Conservation (phyloP, 2,888 invertebrate species). For the Ferrisia virgata region DNA sequence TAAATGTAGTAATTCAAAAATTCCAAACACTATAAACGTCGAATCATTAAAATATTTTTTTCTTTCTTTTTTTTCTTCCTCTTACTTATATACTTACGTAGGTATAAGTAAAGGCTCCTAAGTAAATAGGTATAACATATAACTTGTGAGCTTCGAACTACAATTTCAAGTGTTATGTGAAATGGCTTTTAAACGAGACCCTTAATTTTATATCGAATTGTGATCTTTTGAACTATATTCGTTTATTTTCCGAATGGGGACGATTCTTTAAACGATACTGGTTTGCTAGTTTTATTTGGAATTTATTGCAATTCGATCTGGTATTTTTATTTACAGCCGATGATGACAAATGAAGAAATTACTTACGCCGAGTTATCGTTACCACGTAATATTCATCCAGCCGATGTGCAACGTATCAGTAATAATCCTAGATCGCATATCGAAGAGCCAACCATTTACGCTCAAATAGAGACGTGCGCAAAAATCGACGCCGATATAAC, state of each 20-base stretch:
- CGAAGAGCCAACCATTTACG: constrained; percentile 59
- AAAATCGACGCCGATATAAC: constrained; percentile 40
- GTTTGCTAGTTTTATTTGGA: background rate
- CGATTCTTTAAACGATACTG: too few species aligned
- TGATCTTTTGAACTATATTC: too few species aligned
- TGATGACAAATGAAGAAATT: constrained; percentile 57
- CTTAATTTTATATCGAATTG: background rate
- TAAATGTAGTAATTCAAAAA: constrained; percentile 24
- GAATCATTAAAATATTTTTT: constrained; percentile 13
- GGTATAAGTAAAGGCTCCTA: too few species aligned
- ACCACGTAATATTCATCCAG: constrained; percentile 49
- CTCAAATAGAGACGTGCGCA: constrained; percentile 56
- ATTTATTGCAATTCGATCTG: background rate
- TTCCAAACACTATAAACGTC: background rate
- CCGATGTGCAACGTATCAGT: background rate
- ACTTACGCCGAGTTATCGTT: constrained; percentile 60
- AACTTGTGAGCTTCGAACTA: too few species aligned
- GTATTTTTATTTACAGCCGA: constrained; percentile 40
- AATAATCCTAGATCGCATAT: constrained; percentile 52
- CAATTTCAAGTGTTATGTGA: background rate
- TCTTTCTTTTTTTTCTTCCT: background rate
- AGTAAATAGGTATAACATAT: too few species aligned
- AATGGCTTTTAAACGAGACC: background rate
- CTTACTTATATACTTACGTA: background rate
- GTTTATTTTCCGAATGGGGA: too few species aligned